Evolutionary conservation across 1,140 invertebrate species (phyloP).

Genomic region (Lysiphlebus fabarum): DNA sequence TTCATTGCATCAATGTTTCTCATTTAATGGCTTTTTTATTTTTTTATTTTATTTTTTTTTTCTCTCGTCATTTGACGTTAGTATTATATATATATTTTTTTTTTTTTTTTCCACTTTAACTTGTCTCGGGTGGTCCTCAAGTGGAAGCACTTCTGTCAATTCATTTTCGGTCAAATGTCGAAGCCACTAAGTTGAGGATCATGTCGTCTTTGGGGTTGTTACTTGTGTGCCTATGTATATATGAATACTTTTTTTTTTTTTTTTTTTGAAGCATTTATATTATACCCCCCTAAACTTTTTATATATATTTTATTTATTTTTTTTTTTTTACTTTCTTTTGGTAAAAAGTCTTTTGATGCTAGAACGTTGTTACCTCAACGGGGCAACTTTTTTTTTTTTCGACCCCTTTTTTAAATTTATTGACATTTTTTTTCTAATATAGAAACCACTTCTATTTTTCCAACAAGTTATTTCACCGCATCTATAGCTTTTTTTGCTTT

Average conservation of each 20-base stretch:
- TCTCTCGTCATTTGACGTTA: not conserved
- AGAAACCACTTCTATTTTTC: constrained; percentile 25
- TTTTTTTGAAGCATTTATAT: not conserved
- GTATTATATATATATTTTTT: constrained; percentile 1
- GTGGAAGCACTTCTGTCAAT: constrained; percentile 26
- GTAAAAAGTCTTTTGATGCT: constrained; percentile 30
- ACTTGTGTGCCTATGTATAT: not conserved
- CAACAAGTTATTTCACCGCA: constrained; percentile 2
- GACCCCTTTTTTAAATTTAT: constrained; percentile 30
- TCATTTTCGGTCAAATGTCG: constrained; percentile 34
- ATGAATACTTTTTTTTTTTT: not conserved
- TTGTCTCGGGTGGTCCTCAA: constrained; percentile 8
- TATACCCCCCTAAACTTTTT: constrained; percentile 28
- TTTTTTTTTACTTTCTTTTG: no score
- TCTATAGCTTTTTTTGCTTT: constrained; percentile 5
- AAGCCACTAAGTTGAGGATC: constrained; percentile 22
- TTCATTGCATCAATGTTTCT: not conserved
- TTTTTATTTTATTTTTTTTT: no score
- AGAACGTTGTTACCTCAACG: not conserved
- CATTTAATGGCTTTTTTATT: not conserved
- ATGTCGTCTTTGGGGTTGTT: constrained; percentile 10
- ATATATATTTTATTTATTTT: constrained; percentile 23
- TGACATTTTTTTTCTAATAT: constrained; percentile 28
- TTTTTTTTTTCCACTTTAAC: constrained; percentile 6
- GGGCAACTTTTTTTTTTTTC: constrained; percentile 13